These are phyloP conservation scores for Neopipo cinnamomea DNA, from an alignment of 2,113 vertebrate genomes.

Conservation along the genomic window DNA sequence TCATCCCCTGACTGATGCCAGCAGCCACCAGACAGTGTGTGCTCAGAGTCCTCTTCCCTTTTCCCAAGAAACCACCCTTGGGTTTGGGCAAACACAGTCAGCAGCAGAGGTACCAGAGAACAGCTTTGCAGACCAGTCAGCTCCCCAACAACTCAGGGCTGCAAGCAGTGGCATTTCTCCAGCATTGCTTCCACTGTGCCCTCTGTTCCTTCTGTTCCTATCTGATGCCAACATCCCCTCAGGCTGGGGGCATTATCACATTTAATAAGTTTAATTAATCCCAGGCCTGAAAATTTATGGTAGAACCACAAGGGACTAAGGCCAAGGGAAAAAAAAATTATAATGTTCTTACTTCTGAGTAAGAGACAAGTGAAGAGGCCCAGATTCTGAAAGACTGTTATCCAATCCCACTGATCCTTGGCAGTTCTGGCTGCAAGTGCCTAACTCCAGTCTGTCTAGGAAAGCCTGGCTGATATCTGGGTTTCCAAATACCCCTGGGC, in stretches of 20 bases:
- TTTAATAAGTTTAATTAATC: not conserved
- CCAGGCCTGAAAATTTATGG: not conserved
- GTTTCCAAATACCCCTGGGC: not conserved
- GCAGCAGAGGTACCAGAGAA: not conserved
- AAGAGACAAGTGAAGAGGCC: not conserved
- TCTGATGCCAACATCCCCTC: not conserved
- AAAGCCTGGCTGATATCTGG: not conserved
- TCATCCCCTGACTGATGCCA: not conserved
- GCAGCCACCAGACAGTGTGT: not conserved
- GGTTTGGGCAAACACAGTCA: not conserved
- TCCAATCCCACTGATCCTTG: not conserved
- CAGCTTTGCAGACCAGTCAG: not conserved
- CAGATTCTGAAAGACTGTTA: not conserved
- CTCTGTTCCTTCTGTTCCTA: not conserved
- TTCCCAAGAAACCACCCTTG: not conserved
- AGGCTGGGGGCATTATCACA: not conserved
- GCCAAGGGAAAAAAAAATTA: not conserved
- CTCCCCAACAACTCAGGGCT: not conserved
- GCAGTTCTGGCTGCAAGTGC: not conserved
- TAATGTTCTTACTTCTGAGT: not conserved
- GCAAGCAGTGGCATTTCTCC: not conserved
- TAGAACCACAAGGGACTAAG: not conserved
- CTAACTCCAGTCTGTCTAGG: not conserved
- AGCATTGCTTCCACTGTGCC: not conserved
- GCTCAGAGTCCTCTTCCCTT: not conserved